phyloP scores from a whole-genome alignment of 1,140 invertebrate genomes.

The Ladona fulva region DNA sequence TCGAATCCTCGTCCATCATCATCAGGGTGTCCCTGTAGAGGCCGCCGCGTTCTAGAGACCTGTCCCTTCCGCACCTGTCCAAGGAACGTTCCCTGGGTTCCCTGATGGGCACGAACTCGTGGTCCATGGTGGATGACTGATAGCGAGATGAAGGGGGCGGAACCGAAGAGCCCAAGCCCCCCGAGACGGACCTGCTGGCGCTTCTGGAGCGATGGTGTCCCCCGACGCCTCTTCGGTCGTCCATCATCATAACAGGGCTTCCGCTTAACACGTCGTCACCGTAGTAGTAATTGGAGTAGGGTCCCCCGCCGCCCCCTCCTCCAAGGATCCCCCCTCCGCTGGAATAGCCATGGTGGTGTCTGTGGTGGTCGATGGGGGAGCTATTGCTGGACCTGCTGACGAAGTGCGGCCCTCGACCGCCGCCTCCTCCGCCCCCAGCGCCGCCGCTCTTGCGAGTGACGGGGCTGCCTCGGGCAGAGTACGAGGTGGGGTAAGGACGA shows the following conservation, averaged over 20 bases:
- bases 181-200: conserved; percentile 45
- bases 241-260: conserved; percentile 55
- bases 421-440: conserved; percentile 35
- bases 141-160: conserved; percentile 48
- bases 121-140: conserved; percentile 52
- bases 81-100: conserved; percentile 55
- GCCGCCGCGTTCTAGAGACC: conserved; percentile 47
- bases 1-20: neutral
- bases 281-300: conserved; percentile 47
- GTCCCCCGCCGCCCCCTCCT: conserved; percentile 3
- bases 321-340: conserved; percentile 14
- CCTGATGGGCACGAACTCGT: conserved; percentile 72
- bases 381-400: conserved; percentile 46
- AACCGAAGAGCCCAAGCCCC: conserved; percentile 35
- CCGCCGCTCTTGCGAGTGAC: conserved; percentile 40
- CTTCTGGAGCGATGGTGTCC: conserved; percentile 50
- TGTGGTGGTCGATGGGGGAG: conserved; percentile 42
- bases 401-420: conserved; percentile 36
- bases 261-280: conserved; percentile 61
- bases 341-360: conserved; percentile 32
- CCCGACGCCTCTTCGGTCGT: conserved; percentile 44
- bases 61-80: conserved; percentile 43
- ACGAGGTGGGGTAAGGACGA: conserved; percentile 29
- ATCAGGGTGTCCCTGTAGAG: conserved; percentile 23
- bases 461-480: conserved; percentile 18